phyloP scores from a whole-genome alignment of 2,113 vertebrate species.

The Scatophagus argus region DNA sequence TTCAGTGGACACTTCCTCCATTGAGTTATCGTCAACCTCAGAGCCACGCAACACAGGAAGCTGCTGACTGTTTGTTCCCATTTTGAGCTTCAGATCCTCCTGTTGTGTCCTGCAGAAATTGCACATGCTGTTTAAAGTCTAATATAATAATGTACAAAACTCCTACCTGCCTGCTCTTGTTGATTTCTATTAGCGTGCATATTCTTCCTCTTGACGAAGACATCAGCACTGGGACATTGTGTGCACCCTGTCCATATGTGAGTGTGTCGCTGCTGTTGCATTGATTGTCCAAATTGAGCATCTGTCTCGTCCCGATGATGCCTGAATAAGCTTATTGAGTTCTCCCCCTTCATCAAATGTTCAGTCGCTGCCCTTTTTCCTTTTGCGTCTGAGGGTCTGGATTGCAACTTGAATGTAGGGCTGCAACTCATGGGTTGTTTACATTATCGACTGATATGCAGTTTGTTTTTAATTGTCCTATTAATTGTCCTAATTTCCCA shows the following conservation, averaged over 20 bases:
- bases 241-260: background rate
- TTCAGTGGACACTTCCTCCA: constrained; percentile 14
- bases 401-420: background rate
- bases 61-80: background rate
- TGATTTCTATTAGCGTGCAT: background rate
- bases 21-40: background rate
- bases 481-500: background rate
- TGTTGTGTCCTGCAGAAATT: background rate
- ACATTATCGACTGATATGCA: background rate
- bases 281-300: constrained; percentile 40
- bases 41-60: background rate
- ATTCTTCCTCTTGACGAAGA: constrained; percentile 4
- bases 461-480: background rate
- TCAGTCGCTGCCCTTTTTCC: background rate
- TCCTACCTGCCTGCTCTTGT: background rate
- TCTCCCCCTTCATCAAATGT: constrained; percentile 15
- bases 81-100: background rate
- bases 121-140: background rate
- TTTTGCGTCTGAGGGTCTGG: background rate
- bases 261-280: constrained; percentile 8
- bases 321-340: constrained; percentile 52
- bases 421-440: background rate
- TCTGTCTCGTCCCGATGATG: constrained; percentile 33
- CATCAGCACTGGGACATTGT: constrained; percentile 3
- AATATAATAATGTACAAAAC: background rate